Base-by-base conservation (phyloP, 2,888 invertebrate genomes). In the Rhaphigaster nebulosa region DNA sequence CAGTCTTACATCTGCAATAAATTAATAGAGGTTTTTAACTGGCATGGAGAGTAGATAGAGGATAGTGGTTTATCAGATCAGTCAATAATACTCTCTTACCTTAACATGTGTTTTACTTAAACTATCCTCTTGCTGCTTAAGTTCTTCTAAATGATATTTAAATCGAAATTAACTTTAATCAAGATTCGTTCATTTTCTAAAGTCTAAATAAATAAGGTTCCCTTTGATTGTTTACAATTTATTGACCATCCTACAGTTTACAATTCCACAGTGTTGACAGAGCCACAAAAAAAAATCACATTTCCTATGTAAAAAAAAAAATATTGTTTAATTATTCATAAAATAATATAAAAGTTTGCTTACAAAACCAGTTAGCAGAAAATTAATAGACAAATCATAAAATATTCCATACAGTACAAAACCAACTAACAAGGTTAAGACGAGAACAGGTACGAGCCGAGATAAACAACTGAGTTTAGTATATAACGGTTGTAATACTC, bases 1-100 rank as follows among this genome's bases (percentile, higher is more conserved):
- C 92, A 56, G 91, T 88, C 80, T 92, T 92, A 92, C 92, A 92
- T 92, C 92, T 92, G 90, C 41, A 84, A 84, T n/a, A 92, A 92
- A 87, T 88, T 12, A 87, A 90, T 38, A 2, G 84, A 0, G 38
- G 13, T n/a, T 34, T 45, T 54, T 54, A 52, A 34, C 15, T 65
- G 50, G 41, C 4, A 20, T n/a, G 41, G 23, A 45, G 1, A 45
- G n/a, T 38, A 13, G 50, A 34, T 38, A 52, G 8, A 4, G 52
- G 23, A 41, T 1, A 23, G 41, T 18, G 29, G 38, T 45, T 23
- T 52, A 45, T 80, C 34, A 6, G 38, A 26, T 41, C 34, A 88
- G 0, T 70, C 70, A 88, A 54, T 34, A 52, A 52, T 29, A 38
- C 29, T 41, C 26, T 50, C 87, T 56, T 54, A 92, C 91, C 91